Base-by-base conservation (phyloP, 2,113 vertebrate genomes). In the Lucifuga dentata region DNA sequence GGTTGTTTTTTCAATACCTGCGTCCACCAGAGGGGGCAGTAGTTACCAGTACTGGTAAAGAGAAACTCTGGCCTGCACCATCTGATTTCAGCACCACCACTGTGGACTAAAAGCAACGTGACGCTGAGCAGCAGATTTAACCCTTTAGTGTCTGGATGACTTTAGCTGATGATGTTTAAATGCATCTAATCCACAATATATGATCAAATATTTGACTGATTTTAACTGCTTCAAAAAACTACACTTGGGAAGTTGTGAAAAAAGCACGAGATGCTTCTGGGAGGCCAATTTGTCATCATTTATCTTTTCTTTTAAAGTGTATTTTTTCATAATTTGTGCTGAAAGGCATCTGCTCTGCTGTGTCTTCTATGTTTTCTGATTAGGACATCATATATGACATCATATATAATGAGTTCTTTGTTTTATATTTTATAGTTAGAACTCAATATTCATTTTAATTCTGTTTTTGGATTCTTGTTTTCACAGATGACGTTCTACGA, bases 41-140 rank as follows among this genome's bases (percentile, higher is more conserved):
- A 55, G 67, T 67, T 49, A 35, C 66, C 68, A 59, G 45, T 59
- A 21, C 17, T 8, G 8, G 39, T 29, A 60, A 15, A 44, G 5
- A 71, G 51, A 19, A 20, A 29, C 20, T 45, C 46, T n/a, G 24
- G 9, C 36, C 32, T 38, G 33, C 51, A 24, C 32, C 32, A 0
- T 57, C 38, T 55, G 38, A 73, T 86, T 88, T 84, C 83, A 90
- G 84, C 77, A 81, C 77, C 86, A 82, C 44, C 1, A 32, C 60
- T 48, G 70, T 83, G 86, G 83, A 84, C 86, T 77, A n/a, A 77
- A 38, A 56, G 67, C 39, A 36, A 29, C 3, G 10, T 45, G 36
- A 17, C 38, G 16, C 5, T 53, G n/a, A 19, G 38, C 1, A 46
- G 59, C 40, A 33, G 26, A 39, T 70, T 89, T 91, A 93, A 91